Conservation (phyloP, 2,113 vertebrate species). For the Notechis scutatus region DNA sequence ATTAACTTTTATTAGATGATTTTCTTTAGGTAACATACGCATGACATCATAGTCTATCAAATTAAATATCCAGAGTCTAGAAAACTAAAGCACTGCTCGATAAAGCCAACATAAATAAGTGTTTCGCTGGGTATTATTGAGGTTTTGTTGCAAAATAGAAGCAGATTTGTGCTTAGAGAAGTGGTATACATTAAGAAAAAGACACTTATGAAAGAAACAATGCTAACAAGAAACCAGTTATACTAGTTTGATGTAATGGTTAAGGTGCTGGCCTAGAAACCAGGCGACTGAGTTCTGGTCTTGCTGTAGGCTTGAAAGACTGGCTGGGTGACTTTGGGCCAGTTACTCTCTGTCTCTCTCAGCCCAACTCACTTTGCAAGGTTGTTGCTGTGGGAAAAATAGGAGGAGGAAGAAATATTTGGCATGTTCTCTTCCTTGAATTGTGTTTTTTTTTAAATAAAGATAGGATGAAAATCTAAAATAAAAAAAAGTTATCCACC, state of each 20-base stretch:
- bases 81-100: slow-evolving; percentile 65
- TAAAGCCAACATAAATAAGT: slow-evolving; percentile 76
- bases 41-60: background rate
- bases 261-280: background rate
- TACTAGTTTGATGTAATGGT: background rate
- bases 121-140: background rate
- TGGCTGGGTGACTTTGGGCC: background rate
- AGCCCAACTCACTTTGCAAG: background rate
- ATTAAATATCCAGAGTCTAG: background rate
- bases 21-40: background rate
- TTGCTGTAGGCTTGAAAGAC: background rate
- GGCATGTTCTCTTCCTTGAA: background rate
- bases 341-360: background rate
- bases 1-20: background rate
- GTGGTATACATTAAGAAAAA: background rate
- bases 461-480: background rate
- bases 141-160: background rate
- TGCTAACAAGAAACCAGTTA: background rate
- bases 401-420: background rate
- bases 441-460: background rate
- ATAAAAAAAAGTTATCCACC: background rate
- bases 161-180: background rate
- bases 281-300: background rate
- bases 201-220: background rate
- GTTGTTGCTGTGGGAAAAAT: too few species aligned